Conservation (phyloP, 2,888 invertebrate genomes). For the Reticulitermes lucifugus region DNA sequence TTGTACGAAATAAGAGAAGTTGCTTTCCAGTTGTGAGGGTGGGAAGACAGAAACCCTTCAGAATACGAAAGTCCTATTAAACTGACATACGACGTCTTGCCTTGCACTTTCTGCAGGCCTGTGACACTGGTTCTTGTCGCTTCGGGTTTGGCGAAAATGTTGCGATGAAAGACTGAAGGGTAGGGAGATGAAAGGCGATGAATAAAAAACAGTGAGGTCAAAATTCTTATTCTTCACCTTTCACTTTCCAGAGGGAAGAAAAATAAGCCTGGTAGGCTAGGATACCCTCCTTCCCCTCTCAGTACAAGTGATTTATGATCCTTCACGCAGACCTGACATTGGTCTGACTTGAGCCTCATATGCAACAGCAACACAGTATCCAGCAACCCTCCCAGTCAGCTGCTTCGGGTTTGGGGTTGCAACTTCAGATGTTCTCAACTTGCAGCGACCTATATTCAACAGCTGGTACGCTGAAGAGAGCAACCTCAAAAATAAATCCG, state of each 20-base stretch:
- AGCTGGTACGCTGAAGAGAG: neutral
- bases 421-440: neutral
- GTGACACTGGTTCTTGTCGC: constrained; percentile 14
- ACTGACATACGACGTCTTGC: constrained; percentile 16
- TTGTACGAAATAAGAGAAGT: neutral
- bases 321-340: constrained; percentile 35
- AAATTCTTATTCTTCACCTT: constrained; percentile 31
- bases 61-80: neutral
- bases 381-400: neutral
- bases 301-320: constrained; percentile 32
- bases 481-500: neutral
- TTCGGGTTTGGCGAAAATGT: constrained; percentile 32
- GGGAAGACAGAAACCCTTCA: neutral
- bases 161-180: constrained; percentile 33
- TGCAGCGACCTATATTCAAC: neutral
- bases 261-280: constrained; percentile 10
- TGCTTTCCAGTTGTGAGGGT: neutral
- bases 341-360: constrained; percentile 14
- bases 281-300: neutral
- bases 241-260: constrained; percentile 14
- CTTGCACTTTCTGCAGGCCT: constrained; percentile 3
- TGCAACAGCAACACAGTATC: neutral
- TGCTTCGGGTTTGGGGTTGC: neutral
- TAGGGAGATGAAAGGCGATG: constrained; percentile 22
- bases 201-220: constrained; percentile 33